A percentile compares a stretch with the other conserved stretches of the same genome.
Conservation (phyloP, 1,140 invertebrate species). For the Bombus sibiricus region DNA sequence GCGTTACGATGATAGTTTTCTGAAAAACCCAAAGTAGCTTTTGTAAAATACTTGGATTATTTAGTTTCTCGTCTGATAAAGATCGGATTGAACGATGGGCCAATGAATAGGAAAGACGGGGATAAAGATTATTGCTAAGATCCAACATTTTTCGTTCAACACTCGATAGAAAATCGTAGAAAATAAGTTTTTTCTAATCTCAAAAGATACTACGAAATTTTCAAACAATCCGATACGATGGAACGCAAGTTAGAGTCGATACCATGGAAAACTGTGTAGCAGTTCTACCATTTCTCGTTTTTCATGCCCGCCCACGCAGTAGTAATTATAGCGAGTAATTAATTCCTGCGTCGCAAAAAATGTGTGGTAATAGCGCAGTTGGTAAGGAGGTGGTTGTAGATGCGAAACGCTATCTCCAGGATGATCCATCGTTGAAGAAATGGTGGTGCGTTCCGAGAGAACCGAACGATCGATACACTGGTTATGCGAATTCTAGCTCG, state of each 20-base stretch:
- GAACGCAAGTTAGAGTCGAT: neutral
- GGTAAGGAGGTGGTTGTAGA: neutral
- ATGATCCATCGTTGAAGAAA: constrained; percentile 3
- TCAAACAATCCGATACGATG: neutral
- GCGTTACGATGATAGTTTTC: no score
- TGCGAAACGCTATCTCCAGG: neutral
- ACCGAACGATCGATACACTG: neutral
- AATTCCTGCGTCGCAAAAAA: neutral
- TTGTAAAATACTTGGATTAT: no score
- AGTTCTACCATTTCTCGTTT: neutral
- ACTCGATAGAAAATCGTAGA: no score
- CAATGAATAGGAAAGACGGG: no score
- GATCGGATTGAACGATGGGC: no score
- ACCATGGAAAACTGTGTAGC: neutral
- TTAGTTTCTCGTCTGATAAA: no score
- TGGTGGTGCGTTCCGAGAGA: neutral
- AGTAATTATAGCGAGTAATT: constrained; percentile 7
- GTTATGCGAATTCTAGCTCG: neutral
- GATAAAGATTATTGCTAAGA: no score
- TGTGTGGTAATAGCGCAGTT: neutral
- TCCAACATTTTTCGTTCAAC: no score
- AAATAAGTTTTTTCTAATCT: no score
- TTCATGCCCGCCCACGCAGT: neutral
- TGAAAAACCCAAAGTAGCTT: no score
- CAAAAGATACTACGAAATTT: no score